A percentile compares a stretch with the other conserved stretches of the same genome.
These are phyloP conservation scores for Germaria angustata DNA, from an alignment of 2,888 invertebrate genomes.

Conservation along the genomic window DNA sequence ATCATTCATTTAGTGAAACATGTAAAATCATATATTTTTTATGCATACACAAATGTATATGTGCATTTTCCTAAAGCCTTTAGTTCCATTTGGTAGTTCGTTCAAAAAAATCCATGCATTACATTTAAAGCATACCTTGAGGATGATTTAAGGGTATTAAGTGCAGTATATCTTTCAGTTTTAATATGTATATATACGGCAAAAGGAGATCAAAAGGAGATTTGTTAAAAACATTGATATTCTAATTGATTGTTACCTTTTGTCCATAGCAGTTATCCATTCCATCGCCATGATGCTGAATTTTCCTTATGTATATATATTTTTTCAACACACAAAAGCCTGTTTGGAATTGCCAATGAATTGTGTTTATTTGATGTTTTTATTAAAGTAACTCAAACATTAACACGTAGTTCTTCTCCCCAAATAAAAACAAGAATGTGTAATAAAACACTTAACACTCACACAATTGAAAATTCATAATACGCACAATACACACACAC, in stretches of 20 bases:
- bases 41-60: too few species aligned
- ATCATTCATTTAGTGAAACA: too few species aligned
- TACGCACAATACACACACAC: background rate
- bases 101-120: too few species aligned
- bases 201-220: too few species aligned
- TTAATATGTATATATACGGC: too few species aligned
- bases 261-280: constrained; percentile 82
- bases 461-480: constrained; percentile 1
- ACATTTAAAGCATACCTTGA: background rate
- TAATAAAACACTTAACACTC: constrained; percentile 42
- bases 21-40: too few species aligned
- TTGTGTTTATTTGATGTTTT: constrained; percentile 32
- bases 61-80: too few species aligned
- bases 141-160: background rate
- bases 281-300: constrained; percentile 80
- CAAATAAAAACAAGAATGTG: background rate
- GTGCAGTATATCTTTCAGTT: background rate
- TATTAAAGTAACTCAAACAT: constrained; percentile 48
- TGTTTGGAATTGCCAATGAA: background rate
- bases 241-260: constrained; percentile 77
- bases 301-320: background rate
- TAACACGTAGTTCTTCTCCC: constrained; percentile 51
- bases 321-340: constrained; percentile 1
- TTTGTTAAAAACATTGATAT: too few species aligned
- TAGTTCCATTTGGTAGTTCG: too few species aligned